Evolutionary conservation across 2,797 vertebrate species (phyloP), one percentile per base, ranked within the genome.

Genomic region (Acrossocheilus fasciatus): DNA sequence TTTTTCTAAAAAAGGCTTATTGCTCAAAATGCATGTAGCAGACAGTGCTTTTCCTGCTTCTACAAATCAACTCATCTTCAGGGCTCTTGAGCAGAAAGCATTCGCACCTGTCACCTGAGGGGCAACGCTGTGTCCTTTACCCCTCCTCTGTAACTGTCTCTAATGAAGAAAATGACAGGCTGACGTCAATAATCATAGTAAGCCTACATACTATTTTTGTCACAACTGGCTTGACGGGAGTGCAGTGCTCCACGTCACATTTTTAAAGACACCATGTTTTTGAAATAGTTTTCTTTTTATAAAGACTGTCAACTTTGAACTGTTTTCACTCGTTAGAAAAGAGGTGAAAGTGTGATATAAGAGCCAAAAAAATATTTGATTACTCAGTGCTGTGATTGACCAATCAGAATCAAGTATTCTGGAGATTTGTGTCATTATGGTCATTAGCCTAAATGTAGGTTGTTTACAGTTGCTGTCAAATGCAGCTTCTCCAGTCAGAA

Each of bases 121-220:
- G 47, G 23, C 50, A 45, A 75, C 2, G 4, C 52, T 66, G 4
- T 54, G 30, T 87, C 81, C 41, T 57, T 2, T 68, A 73, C 68
- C 78, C 39, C 14, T 43, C 15, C 34, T 88, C 45, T 54, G 10
- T 18, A 10, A 50, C 45, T 54, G 43, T 85, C n/a, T 41, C 34
- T 88, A 18, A 74, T 30, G n/a, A 18, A 18, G 26, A 50, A 74
- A 74, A 50, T 50, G 72, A 74, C 72, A 30, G n/a, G 15, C 15
- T 15, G 52, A 77, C 12, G 5, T 20, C 20, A 57, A 14, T 23
- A 76, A 14, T 39, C 30, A 7, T 23, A 76, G 12, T 39, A 57
- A 39, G 75, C 75, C 0, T 39, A 23, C 20, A 41, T 23, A 14
- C 34, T 36, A 57, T 39, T 77, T 54, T 77, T 39, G 50, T 57